Evolutionary conservation across 2,797 vertebrate genomes (phyloP).

Genomic region (Spheniscus humboldti): DNA sequence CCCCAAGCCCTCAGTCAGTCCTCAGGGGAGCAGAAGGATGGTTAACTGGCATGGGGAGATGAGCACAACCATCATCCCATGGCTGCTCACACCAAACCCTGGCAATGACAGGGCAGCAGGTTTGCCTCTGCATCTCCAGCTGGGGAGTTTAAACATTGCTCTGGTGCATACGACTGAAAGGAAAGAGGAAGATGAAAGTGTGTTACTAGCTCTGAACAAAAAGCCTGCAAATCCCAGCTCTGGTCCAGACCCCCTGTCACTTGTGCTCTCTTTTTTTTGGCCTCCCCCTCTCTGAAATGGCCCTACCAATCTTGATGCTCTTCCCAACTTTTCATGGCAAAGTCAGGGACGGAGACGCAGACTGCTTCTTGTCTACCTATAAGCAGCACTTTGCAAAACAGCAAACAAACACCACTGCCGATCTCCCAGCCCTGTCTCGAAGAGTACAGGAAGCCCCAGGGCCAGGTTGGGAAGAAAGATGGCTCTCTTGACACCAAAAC

Average conservation of each 20-base stretch:
- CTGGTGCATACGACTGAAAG: background rate
- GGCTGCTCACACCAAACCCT: background rate
- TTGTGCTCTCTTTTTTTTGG: background rate
- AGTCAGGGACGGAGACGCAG: background rate
- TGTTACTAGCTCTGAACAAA: background rate
- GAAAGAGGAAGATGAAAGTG: background rate
- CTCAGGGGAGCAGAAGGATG: background rate
- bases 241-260: background rate
- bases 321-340: background rate
- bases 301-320: background rate
- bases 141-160: background rate
- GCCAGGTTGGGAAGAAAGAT: slow-evolving; percentile 2
- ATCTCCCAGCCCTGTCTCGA: background rate
- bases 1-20: background rate
- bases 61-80: rapidly evolving
- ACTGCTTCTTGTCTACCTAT: background rate
- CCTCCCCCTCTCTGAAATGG: background rate
- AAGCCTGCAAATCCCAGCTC: background rate
- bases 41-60: background rate
- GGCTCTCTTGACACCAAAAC: background rate
- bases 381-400: background rate
- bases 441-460: background rate
- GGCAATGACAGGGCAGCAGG: background rate
- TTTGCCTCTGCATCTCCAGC: background rate
- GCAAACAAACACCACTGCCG: background rate